Base-by-base conservation (phyloP, 1,140 invertebrate species). In the Leptinotarsa lineolata region DNA sequence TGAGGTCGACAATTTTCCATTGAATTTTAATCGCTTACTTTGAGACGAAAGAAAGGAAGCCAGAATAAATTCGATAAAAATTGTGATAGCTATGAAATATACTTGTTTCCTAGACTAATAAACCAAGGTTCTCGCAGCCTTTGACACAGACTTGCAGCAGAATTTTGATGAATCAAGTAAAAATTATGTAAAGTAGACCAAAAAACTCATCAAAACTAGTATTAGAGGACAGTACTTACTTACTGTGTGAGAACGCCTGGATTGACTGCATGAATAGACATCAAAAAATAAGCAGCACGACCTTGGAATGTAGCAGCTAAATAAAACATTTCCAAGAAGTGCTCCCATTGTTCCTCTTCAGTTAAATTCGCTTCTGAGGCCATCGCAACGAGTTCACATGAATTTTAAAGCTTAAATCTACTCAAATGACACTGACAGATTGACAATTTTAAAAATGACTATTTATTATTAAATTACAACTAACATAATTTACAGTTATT, bases 211-310 rank as follows among this genome's bases (percentile, higher is more conserved):
- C 30, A 39, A 39, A 39, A 39, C 30, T 39, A 39, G 30, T 39
- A 8, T 39, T 39, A 8, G 11, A 39, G 0, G 30, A 39, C 30
- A 39, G 30, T 73, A 60, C 20, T 61, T 70, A 71, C 72, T 64
- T 77, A 81, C 77, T 68, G 73, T 48, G 74, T 64, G n/a, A 78
- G 63, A 54, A 83, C 75, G n/a, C 60, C 12, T 12, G 79, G 79
- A 77, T 80, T 80, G 6, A 80, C 76, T 13, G 76, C 81, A 74
- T 82, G 77, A n/a, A 82, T 72, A 2, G 82, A 83, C 81, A 83
- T 82, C 20, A 83, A 45, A n/a, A 80, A 76, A 74, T 83, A 83
- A 0, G 81, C 76, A 20, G 83, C 39, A 3, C 80, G 64, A 1
- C 82, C 81, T 66, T 83, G 81, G 12, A 80, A 64, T 22, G 73